Conservation (phyloP, 2,888 invertebrate genomes). For the Eupithecia pulchellata region DNA sequence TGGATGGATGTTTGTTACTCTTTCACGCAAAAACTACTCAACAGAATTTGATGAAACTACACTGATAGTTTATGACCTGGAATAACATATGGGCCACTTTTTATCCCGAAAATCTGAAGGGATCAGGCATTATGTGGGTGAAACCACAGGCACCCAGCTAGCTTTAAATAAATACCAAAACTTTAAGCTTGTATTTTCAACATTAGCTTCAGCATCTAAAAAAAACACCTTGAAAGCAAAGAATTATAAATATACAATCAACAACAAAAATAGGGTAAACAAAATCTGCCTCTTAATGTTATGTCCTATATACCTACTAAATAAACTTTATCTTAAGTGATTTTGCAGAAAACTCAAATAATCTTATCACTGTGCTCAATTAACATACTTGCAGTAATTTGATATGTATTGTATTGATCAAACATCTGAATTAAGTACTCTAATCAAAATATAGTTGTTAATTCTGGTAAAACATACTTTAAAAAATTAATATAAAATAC, state of each 20-base stretch:
- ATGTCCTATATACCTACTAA: conserved; percentile 1
- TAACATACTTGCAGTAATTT: neutral
- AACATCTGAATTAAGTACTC: neutral
- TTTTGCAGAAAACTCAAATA: conserved; percentile 4
- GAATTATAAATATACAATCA: neutral
- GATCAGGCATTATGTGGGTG: too few relatives aligned
- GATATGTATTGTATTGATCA: neutral
- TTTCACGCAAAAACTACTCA: too few relatives aligned
- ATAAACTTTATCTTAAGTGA: conserved; percentile 3
- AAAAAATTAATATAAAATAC: too few relatives aligned
- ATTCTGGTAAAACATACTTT: too few relatives aligned
- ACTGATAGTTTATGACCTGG: too few relatives aligned
- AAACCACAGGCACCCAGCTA: too few relatives aligned
- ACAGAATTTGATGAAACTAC: too few relatives aligned
- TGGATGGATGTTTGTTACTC: too few relatives aligned
- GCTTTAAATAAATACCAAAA: too few relatives aligned
- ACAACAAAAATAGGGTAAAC: neutral
- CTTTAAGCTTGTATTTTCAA: neutral
- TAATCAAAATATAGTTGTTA: neutral
- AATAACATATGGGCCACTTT: too few relatives aligned
- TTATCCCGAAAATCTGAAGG: too few relatives aligned
- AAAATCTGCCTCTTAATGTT: neutral
- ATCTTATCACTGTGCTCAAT: conserved; percentile 13
- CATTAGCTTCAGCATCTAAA: neutral
- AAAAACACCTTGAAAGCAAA: neutral